Evolutionary conservation across 2,113 vertebrate genomes (phyloP), one percentile per base, ranked within the genome.

Genomic region (Lamprotornis superbus): DNA sequence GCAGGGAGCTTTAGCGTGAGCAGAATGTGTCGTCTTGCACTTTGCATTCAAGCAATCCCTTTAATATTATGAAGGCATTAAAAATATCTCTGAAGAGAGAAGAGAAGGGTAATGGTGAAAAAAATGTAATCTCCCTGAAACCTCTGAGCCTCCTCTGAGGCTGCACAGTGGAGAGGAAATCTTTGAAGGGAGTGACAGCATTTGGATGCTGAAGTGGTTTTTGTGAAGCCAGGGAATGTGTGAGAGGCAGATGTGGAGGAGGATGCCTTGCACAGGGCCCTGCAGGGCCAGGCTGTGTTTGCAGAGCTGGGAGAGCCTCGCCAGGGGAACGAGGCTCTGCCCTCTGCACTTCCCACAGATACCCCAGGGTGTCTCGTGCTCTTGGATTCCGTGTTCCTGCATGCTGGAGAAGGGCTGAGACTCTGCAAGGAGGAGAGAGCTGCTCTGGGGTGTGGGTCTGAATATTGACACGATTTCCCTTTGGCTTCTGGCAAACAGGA

Each of bases 401-500:
- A 94, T 97, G 95, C 82, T 81, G 52, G 60, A 40, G 40, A 50
- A 81, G 93, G 83, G 87, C 78, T 78, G 71, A 52, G 83, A 2
- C 68, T 78, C 65, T 68, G 70, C 63, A 25, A n/a, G 69, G 65
- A 73, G 68, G 59, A 69, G 63, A 37, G 55, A 25, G 39, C 50
- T 50, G 11, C 90, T 37, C 5, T 0, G 6, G 30, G 33, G 16
- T 50, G 9, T 12, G 71, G 37, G 28, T 8, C 60, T 60, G 37
- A 20, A 2, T 53, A n/a, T 2, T 87, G 39, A 94, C 79, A 2
- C 1, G 0, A 0, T 80, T 90, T 90, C 47, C 61, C 84, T 89
- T 67, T 92, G 93, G 33, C 39, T 60, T 93, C 92, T 83, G 31
- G 4, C 91, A 89, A 56, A 59, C 97, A 99, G 99, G 99, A 99